phyloP scores from a whole-genome alignment of 2,888 invertebrate genomes.

The Andrena haemorrhoa region DNA sequence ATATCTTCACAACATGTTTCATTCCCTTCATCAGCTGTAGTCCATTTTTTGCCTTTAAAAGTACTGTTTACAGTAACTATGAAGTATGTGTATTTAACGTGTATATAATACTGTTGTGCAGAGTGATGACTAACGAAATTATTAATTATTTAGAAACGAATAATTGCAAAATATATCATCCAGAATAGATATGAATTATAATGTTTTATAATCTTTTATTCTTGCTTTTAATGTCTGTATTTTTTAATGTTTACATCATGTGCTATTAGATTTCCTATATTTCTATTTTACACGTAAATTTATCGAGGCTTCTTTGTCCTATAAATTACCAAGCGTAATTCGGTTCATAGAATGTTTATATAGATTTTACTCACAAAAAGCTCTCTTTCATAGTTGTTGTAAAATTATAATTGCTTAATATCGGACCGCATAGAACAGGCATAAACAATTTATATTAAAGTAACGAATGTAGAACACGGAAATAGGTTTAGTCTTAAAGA shows the following conservation, averaged over 20 bases:
- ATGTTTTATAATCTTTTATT: not conserved
- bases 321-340: not conserved
- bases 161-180: not conserved
- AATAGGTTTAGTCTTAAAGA: not conserved
- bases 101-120: constrained; percentile 1
- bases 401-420: not conserved
- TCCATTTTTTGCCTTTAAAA: not conserved
- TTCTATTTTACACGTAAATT: not conserved
- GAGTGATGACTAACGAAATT: constrained; percentile 7
- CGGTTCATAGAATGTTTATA: not conserved
- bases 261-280: not conserved
- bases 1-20: constrained; percentile 11
- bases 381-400: not conserved
- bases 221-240: not conserved
- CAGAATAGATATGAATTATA: not conserved
- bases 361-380: not conserved
- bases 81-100: not conserved
- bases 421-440: no score
- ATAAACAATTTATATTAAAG: not conserved
- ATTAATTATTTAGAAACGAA: constrained; percentile 4
- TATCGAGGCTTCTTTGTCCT: not conserved
- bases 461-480: not conserved
- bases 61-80: not conserved
- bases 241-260: constrained; percentile 5
- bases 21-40: constrained; percentile 25